These are phyloP conservation scores for Lycophotia porphyrea DNA, from an alignment of 2,888 invertebrate genomes.

Conservation along the genomic window DNA sequence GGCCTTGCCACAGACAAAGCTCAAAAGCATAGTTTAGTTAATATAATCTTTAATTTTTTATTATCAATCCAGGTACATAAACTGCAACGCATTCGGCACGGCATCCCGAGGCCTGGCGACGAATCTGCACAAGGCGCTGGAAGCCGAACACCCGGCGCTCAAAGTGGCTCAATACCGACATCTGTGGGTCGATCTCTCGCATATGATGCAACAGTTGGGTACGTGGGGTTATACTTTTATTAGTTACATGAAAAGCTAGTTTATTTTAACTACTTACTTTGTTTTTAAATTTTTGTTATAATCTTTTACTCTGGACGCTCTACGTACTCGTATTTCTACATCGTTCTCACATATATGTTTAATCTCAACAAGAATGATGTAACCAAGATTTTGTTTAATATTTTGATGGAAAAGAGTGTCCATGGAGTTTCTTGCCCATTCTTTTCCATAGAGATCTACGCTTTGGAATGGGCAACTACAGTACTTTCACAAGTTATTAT, in stretches of 20 bases:
- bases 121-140: conserved; percentile 91
- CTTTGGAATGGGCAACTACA: too few relatives aligned
- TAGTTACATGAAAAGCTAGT: not conserved
- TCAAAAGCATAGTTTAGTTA: not conserved
- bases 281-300: too few relatives aligned
- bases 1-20: not conserved
- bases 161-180: conserved; percentile 92
- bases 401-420: too few relatives aligned
- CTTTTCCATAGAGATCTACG: too few relatives aligned
- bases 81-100: conserved; percentile 91
- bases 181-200: conserved; percentile 93
- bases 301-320: too few relatives aligned
- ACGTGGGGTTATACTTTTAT: conserved; percentile 53
- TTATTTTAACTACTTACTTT: too few relatives aligned
- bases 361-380: too few relatives aligned
- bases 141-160: conserved; percentile 91
- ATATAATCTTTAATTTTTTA: not conserved
- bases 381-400: too few relatives aligned
- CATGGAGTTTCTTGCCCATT: too few relatives aligned
- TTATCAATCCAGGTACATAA: conserved; percentile 88
- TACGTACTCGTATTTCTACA: too few relatives aligned
- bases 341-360: too few relatives aligned
- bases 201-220: conserved; percentile 95
- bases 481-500: too few relatives aligned
- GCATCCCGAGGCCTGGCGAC: conserved; percentile 92